Evolutionary conservation across 1,140 invertebrate species (phyloP), one percentile per base, ranked within the genome.

Genomic region (Drosophila triauraria): DNA sequence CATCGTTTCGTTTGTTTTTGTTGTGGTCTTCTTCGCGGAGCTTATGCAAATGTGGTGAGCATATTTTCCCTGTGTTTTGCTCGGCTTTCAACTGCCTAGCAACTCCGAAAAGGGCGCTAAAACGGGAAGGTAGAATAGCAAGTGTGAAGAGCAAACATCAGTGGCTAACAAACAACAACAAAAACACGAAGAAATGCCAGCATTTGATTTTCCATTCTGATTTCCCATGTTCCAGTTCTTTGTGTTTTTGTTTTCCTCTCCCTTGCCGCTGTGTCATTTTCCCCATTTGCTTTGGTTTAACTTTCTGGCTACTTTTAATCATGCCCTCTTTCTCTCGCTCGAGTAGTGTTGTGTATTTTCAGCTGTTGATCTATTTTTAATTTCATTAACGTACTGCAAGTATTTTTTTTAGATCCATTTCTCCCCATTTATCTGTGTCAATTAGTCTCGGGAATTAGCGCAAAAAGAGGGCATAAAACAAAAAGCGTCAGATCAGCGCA

Each of bases 21-120:
- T 71, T 86, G 78, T 71, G 62, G 65, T 70, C 53, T 44, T 56
- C 40, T 57, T 74, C 47, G 50, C 75, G 60, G 75, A 77, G 84
- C 83, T 86, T 86, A 86, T 86, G 84, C 84, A 84, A 88, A 88
- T 88, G 84, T 78, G 84, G 82, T 87, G 75, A 50, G 60, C 62
- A 71, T 40, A 40, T 50, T 59, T 56, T 59, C n/a, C 51, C 32
- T 23, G 51, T 72, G 53, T 59, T 71, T 72, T 72, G 69, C 46
- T 71, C 42, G 5, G 4, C 12, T 25, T 50, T 23, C 30, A 42
- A 48, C 44, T 72, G 70, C 70, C 70, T 72, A 72, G 70, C 70
- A 72, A 72, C 70, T 72, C 35, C 54, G 12, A 43, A 50, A 50
- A 59, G 68, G 27, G 67, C 67, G 38, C 51, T 50, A 59, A 58